A percentile compares a stretch with the other conserved stretches of the same genome.
Evolutionary conservation across 2,888 invertebrate species (phyloP).

Genomic region (Tipula lateralis): DNA sequence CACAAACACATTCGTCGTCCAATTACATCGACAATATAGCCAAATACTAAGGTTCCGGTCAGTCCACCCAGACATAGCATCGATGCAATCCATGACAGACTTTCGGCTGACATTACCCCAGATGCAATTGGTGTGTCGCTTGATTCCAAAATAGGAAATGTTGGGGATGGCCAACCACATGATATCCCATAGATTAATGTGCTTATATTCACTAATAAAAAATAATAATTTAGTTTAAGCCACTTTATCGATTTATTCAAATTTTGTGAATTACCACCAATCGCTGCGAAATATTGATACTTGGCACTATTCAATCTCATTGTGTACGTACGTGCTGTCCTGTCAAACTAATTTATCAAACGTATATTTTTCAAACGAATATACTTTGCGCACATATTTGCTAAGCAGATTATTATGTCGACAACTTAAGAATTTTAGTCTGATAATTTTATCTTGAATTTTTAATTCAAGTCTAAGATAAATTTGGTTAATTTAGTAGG

Average conservation of each 20-base stretch:
- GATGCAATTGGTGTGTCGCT: slow-evolving; percentile 29
- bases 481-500: background rate
- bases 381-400: background rate
- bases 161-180: slow-evolving; percentile 33
- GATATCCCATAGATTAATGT: slow-evolving; percentile 31
- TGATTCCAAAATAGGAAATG: slow-evolving; percentile 30
- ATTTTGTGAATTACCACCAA: slow-evolving; percentile 27
- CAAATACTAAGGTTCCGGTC: slow-evolving; percentile 31
- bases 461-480: background rate
- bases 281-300: slow-evolving; percentile 27
- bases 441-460: background rate
- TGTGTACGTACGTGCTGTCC: background rate
- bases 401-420: background rate
- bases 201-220: slow-evolving; percentile 30
- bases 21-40: slow-evolving; percentile 29
- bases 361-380: background rate
- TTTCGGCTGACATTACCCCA: slow-evolving; percentile 29
- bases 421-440: background rate
- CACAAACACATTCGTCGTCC: slow-evolving; percentile 30
- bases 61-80: slow-evolving; percentile 32
- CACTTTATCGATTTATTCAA: background rate
- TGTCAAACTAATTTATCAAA: background rate
- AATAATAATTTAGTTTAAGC: too few relatives aligned
- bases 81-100: slow-evolving; percentile 31
- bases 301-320: background rate